phyloP scores from a whole-genome alignment of 2,113 vertebrate species.

The Microcebus ravelobensis region DNA sequence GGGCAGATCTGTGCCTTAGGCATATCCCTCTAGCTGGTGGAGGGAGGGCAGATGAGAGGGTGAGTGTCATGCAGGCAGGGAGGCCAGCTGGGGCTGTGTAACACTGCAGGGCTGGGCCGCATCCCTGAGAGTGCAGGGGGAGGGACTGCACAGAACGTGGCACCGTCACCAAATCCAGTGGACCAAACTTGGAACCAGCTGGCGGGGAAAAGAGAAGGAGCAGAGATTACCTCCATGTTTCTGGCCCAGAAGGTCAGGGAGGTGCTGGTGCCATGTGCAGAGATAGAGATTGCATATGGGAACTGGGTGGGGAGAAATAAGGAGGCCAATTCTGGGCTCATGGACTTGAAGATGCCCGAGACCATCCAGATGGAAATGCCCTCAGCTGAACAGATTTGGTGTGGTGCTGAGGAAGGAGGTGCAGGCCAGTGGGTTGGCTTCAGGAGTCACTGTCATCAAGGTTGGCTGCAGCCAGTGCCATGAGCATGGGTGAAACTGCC shows the following conservation, averaged over 20 bases:
- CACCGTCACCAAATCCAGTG: too few species aligned
- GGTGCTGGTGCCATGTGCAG: not conserved
- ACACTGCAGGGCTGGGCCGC: not conserved
- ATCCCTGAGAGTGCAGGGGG: too few species aligned
- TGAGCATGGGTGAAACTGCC: not conserved
- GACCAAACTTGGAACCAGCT: not conserved
- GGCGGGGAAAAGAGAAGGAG: not conserved
- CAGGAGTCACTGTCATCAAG: not conserved
- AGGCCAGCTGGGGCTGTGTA: not conserved
- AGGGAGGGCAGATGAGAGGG: not conserved
- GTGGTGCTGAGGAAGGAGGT: not conserved
- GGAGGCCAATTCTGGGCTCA: not conserved
- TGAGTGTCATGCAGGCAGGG: not conserved
- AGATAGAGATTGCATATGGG: not conserved
- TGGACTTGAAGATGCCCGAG: not conserved
- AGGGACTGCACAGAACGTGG: too few species aligned
- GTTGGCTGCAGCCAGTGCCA: not conserved
- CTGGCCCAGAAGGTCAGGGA: not conserved
- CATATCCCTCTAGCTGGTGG: not conserved
- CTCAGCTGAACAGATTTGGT: not conserved
- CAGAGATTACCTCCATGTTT: not conserved
- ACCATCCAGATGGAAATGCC: not conserved
- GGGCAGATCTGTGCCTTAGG: not conserved
- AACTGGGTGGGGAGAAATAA: not conserved
- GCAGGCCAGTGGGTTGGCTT: too few species aligned